A percentile compares a stretch with the other conserved stretches of the same genome.
Conservation (phyloP, 1,140 invertebrate genomes). For the Chrysomallon squamiferum region DNA sequence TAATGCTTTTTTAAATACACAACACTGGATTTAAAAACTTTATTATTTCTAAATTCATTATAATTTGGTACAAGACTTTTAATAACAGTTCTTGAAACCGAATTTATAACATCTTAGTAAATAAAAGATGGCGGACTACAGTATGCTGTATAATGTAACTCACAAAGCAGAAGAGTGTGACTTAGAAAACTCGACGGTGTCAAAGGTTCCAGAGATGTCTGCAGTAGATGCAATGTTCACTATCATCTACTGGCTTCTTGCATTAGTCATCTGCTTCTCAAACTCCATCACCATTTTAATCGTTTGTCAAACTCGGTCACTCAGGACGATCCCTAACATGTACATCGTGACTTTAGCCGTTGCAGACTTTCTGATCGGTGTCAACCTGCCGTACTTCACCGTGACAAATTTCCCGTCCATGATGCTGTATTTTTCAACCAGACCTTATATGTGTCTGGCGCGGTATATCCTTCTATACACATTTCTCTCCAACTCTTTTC, state of each 20-base stretch:
- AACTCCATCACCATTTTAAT: slow-evolving; percentile 86
- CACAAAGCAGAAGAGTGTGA: no score
- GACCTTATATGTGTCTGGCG: background rate
- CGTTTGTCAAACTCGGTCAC: slow-evolving; percentile 83
- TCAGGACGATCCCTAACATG: slow-evolving; percentile 87
- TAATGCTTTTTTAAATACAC: no score
- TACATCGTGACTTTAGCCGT: slow-evolving; percentile 92
- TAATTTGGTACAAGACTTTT: no score
- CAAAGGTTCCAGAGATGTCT: no score
- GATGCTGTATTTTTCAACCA: background rate
- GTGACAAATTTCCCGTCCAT: background rate
- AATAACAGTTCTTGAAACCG: no score
- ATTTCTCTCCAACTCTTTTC: background rate
- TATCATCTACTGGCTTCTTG: background rate
- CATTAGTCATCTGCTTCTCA: slow-evolving; percentile 61
- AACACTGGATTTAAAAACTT: no score
- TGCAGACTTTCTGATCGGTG: slow-evolving; percentile 79
- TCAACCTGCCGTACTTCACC: background rate
- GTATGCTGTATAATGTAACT: no score
- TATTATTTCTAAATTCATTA: no score
- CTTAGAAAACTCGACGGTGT: no score
- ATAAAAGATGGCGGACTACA: no score
- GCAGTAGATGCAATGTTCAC: no score
- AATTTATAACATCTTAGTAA: no score
- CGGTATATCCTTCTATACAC: background rate